A percentile compares a stretch with the other conserved stretches of the same genome.
Conservation (phyloP, 2,797 vertebrate species). For the Anomalospiza imberbis region DNA sequence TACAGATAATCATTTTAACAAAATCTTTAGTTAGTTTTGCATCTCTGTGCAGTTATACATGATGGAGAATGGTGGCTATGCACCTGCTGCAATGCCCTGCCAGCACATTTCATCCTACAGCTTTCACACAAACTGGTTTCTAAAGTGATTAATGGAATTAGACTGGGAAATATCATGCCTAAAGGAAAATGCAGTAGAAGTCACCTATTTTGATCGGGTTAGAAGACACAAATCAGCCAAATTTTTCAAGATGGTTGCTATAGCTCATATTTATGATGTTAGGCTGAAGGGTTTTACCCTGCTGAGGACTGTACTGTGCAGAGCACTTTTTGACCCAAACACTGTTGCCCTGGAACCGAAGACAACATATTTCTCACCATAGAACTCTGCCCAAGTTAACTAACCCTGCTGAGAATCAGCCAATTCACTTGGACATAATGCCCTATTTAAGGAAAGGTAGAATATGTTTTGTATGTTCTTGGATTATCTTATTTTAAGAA, state of each 20-base stretch:
- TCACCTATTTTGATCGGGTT: not conserved
- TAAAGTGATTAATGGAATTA: not conserved
- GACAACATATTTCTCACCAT: not conserved
- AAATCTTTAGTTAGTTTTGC: not conserved
- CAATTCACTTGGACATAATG: not conserved
- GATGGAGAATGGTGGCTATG: not conserved
- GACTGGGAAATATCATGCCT: not conserved
- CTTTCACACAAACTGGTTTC: constrained; percentile 3
- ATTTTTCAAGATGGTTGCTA: not conserved
- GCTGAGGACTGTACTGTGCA: not conserved
- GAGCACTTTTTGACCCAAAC: not conserved
- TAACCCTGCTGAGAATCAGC: not conserved
- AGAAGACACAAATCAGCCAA: not conserved
- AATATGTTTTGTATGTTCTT: not conserved
- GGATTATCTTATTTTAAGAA: not conserved
- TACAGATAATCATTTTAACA: not conserved
- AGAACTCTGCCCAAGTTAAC: not conserved
- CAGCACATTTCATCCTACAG: not conserved
- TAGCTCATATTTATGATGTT: not conserved
- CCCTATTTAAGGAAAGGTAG: not conserved
- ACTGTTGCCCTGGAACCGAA: not conserved
- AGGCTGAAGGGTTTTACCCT: not conserved
- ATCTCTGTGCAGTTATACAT: not conserved
- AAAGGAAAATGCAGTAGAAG: not conserved
- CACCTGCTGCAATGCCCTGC: not conserved